phyloP scores from a whole-genome alignment of 2,797 vertebrate genomes.

The Bradypodion pumilum region DNA sequence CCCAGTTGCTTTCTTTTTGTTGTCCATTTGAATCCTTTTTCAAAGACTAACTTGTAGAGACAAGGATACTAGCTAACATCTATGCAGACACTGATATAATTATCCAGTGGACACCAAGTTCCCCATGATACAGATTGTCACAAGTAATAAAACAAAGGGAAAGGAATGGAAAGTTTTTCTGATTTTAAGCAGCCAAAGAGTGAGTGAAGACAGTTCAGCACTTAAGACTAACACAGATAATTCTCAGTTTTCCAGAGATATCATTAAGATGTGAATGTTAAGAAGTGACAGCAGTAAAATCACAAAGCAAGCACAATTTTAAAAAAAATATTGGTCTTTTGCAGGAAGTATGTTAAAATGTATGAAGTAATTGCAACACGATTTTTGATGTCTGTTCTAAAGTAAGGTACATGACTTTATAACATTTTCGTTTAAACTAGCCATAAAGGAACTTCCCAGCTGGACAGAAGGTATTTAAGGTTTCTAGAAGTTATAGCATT shows the following conservation, averaged over 20 bases:
- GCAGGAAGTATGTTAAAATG: neutral
- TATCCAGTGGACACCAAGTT: constrained; percentile 69
- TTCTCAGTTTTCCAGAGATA: constrained; percentile 33
- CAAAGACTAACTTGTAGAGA: constrained; percentile 63
- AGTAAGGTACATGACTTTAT: neutral
- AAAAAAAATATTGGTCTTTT: neutral
- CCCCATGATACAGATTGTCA: constrained; percentile 57
- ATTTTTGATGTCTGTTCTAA: neutral
- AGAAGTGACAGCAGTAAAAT: neutral
- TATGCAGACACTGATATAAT: constrained; percentile 75
- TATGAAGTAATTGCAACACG: neutral
- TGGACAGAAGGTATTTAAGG: neutral
- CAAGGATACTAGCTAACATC: constrained; percentile 67
- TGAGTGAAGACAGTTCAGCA: constrained; percentile 22
- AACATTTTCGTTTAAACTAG: neutral
- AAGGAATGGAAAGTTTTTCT: constrained; percentile 27
- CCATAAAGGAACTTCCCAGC: neutral
- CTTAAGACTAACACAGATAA: neutral
- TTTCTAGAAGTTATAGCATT: neutral
- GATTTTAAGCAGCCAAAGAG: constrained; percentile 41
- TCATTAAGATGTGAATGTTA: too few relatives aligned
- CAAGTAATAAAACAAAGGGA: constrained; percentile 54
- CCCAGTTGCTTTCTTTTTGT: constrained; percentile 21
- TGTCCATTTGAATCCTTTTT: constrained; percentile 66
- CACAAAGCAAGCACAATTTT: neutral